Percentiles rank a stretch among this genome's conserved stretches.
phyloP scores from a whole-genome alignment of 2,888 invertebrate genomes.

The Sthenelais limicola region DNA sequence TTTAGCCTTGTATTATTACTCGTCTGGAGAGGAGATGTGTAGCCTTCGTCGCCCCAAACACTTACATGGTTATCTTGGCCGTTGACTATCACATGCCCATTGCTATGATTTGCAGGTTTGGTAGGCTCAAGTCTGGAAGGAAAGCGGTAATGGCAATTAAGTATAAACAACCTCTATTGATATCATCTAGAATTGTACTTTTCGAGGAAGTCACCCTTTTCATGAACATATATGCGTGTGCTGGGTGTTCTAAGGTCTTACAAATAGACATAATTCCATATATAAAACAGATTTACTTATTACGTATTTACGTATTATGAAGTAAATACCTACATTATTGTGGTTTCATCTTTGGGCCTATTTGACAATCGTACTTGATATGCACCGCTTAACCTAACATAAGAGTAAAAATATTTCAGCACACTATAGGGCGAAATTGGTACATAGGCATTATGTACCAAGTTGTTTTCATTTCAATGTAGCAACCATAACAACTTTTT shows the following conservation, averaged over 20 bases:
- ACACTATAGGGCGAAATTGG: no score
- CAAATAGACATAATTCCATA: slow-evolving; percentile 7
- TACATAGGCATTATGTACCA: no score
- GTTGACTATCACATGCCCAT: slow-evolving; percentile 22
- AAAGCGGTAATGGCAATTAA: not conserved
- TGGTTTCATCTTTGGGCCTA: not conserved
- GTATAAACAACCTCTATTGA: no score
- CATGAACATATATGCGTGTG: not conserved
- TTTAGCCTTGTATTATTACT: no score
- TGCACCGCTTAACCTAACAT: not conserved
- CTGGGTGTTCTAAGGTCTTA: not conserved
- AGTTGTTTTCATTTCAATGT: no score
- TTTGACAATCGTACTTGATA: slow-evolving; percentile 3
- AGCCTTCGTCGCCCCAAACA: slow-evolving; percentile 6
- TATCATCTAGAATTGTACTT: not conserved
- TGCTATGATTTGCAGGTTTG: slow-evolving; percentile 3
- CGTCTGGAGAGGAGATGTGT: no score
- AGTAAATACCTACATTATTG: slow-evolving; percentile 12
- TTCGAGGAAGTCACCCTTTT: not conserved
- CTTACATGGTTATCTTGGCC: slow-evolving; percentile 31
- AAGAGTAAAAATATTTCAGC: no score
- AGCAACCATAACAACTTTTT: no score
- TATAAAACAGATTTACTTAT: no score
- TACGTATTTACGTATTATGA: no score
- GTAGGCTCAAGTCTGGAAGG: slow-evolving; percentile 10